phyloP scores from a whole-genome alignment of 30 jellyfish, hydroid and myxozoan genomes.

The Sanderia malayensis region DNA sequence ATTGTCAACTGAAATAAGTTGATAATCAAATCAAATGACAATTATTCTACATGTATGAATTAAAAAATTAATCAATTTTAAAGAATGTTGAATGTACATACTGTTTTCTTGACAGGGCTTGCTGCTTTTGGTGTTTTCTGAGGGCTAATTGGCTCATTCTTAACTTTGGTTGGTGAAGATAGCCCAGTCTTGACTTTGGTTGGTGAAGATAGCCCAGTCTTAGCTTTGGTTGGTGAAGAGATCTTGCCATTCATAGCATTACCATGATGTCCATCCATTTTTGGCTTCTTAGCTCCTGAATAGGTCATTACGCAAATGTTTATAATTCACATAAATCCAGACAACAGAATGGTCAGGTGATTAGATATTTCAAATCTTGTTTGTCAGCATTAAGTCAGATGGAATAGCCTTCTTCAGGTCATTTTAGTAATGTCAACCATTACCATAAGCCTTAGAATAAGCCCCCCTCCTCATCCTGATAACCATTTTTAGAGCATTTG shows the following conservation, averaged over 20 bases:
- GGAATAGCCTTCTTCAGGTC: too few relatives aligned
- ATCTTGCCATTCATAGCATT: slow-evolving; percentile 31
- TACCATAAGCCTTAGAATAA: too few relatives aligned
- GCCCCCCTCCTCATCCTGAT: too few relatives aligned
- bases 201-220: slow-evolving; percentile 47
- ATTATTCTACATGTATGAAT: background rate
- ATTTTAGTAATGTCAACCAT: too few relatives aligned
- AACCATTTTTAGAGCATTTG: too few relatives aligned
- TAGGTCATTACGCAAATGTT: too few relatives aligned
- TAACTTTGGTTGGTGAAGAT: slow-evolving; percentile 44
- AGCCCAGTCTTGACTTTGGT: slow-evolving; percentile 33
- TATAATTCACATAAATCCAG: too few relatives aligned
- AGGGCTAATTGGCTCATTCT: slow-evolving; percentile 41
- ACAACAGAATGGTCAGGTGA: too few relatives aligned
- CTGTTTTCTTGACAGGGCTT: slow-evolving; percentile 14
- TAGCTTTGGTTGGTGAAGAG: slow-evolving; percentile 42
- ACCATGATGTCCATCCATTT: slow-evolving; percentile 3
- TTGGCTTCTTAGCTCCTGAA: slow-evolving; percentile 8
- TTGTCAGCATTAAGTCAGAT: too few relatives aligned
- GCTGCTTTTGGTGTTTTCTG: slow-evolving; percentile 18
- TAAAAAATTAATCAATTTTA: background rate
- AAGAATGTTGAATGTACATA: too few relatives aligned
- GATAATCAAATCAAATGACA: background rate
- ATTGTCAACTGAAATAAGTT: background rate
- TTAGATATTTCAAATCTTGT: too few relatives aligned